A percentile compares a stretch with the other conserved stretches of the same genome.
These are phyloP conservation scores for Plebejus argus DNA, from an alignment of 2,888 invertebrate genomes.

Conservation along the genomic window DNA sequence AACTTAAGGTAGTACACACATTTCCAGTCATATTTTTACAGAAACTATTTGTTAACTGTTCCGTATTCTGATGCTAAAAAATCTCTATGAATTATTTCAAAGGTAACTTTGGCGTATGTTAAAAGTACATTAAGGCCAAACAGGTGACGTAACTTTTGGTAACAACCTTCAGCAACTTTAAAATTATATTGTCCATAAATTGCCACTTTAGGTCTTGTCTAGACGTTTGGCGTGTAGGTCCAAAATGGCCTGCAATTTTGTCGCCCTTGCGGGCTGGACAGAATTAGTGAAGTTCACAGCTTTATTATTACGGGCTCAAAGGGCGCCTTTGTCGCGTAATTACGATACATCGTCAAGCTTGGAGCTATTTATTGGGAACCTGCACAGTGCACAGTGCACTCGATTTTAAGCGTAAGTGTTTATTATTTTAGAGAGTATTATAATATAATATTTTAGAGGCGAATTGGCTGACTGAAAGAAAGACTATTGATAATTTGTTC, in stretches of 20 bases:
- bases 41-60: too few species aligned
- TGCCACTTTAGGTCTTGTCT: not conserved
- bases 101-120: too few species aligned
- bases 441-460: too few species aligned
- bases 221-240: not conserved
- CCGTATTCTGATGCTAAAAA: too few species aligned
- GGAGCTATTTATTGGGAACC: not conserved
- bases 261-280: constrained; percentile 45
- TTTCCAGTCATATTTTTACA: too few species aligned
- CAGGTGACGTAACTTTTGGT: too few species aligned
- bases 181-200: not conserved
- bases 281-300: constrained; percentile 73
- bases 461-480: not conserved
- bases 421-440: not conserved
- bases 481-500: not conserved
- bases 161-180: too few species aligned
- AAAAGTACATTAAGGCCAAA: too few species aligned
- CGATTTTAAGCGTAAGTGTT: not conserved
- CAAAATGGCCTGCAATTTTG: constrained; percentile 19
- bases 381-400: too few species aligned
- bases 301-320: constrained; percentile 66
- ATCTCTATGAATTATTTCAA: too few species aligned
- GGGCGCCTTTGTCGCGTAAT: constrained; percentile 66
- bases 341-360: constrained; percentile 44
- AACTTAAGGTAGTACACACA: too few species aligned